Evolutionary conservation across 2,888 invertebrate genomes (phyloP).

Genomic region (Neuroscelio doddi): DNA sequence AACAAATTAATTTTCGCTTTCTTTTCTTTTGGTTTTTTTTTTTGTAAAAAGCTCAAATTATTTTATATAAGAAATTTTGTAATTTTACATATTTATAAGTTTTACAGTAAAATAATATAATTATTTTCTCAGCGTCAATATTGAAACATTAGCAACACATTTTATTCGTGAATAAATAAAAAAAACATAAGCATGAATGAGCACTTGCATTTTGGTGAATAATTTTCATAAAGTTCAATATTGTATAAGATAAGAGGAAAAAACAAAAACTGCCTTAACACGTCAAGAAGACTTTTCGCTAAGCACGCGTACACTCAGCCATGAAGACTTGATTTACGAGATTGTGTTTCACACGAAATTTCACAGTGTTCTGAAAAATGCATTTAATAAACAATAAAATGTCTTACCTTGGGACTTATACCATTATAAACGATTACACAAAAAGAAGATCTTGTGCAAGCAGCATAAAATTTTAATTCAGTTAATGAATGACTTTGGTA

Average conservation of each 20-base stretch:
- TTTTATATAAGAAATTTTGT: no score
- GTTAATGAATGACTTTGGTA: no score
- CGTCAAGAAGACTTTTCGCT: slow-evolving; percentile 31
- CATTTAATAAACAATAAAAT: slow-evolving; percentile 46
- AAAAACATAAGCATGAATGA: slow-evolving; percentile 12
- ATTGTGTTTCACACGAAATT: slow-evolving; percentile 30
- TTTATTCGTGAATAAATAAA: background rate
- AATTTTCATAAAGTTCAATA: slow-evolving; percentile 33
- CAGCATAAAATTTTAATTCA: no score
- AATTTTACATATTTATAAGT: no score
- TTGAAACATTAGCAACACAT: slow-evolving; percentile 9
- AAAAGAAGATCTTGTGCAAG: no score
- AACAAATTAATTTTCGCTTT: no score
- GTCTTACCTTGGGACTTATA: slow-evolving; percentile 18
- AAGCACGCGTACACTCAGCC: slow-evolving; percentile 31
- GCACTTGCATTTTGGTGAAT: slow-evolving; percentile 29
- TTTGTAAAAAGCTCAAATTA: no score
- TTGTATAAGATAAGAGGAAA: slow-evolving; percentile 15
- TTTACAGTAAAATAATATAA: no score
- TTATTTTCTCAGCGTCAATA: background rate
- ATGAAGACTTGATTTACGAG: slow-evolving; percentile 37
- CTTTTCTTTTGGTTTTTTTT: no score
- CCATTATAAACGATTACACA: slow-evolving; percentile 24
- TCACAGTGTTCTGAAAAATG: slow-evolving; percentile 35
- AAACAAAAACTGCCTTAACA: slow-evolving; percentile 26